Evolutionary conservation across 2,797 vertebrate species (phyloP).

Genomic region (Acropternis orthonyx): DNA sequence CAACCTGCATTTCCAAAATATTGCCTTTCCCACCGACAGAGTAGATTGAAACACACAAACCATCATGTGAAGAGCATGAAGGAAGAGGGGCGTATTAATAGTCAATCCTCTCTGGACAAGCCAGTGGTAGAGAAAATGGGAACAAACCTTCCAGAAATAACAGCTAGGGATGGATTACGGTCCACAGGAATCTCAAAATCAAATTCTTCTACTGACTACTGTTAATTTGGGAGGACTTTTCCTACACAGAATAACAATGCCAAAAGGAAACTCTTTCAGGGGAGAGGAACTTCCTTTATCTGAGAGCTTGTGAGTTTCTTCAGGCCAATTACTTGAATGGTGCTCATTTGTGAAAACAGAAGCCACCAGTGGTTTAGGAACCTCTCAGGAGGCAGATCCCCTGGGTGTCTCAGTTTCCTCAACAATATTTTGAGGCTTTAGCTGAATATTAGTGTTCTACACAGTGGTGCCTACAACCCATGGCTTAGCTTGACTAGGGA

Average conservation of each 20-base stretch:
- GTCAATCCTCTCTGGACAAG: not conserved
- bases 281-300: slow-evolving; percentile 23
- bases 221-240: not conserved
- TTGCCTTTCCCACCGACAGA: not conserved
- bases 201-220: not conserved
- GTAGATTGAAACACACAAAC: not conserved
- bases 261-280: slow-evolving; percentile 34
- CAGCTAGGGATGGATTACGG: not conserved
- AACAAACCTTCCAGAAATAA: not conserved
- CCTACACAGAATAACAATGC: not conserved
- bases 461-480: not conserved
- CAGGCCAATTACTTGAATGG: not conserved
- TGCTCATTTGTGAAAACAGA: not conserved
- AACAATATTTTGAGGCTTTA: not conserved
- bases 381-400: not conserved
- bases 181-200: not conserved
- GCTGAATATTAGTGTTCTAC: not conserved
- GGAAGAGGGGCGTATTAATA: not conserved
- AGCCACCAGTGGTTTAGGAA: not conserved
- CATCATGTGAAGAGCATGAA: not conserved
- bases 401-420: not conserved
- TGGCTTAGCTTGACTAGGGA: not conserved
- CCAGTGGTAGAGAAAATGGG: not conserved
- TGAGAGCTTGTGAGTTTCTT: slow-evolving; percentile 26
- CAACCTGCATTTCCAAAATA: slow-evolving; percentile 1